phyloP scores from a whole-genome alignment of 2,888 invertebrate species.

The Chymomyza caudatula region DNA sequence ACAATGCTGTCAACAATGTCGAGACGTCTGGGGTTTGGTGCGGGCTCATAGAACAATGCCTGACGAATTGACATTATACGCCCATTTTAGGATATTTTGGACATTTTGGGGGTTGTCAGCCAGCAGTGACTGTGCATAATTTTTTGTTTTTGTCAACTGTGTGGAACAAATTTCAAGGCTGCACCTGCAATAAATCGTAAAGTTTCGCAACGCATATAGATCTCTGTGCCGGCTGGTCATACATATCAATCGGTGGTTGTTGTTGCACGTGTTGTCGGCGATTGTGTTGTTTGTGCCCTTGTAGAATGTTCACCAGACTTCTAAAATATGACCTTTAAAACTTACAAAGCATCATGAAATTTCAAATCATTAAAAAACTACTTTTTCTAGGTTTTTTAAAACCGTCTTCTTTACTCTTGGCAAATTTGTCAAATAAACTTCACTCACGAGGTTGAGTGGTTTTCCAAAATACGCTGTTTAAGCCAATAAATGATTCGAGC shows the following conservation, averaged over 20 bases:
- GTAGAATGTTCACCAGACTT: not conserved
- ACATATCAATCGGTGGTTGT: constrained; percentile 8
- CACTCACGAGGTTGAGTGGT: too few relatives aligned
- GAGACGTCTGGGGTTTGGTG: constrained; percentile 26
- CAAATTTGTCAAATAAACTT: too few relatives aligned
- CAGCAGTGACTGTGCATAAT: constrained; percentile 49
- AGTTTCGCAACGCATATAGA: constrained; percentile 30
- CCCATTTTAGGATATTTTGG: constrained; percentile 58
- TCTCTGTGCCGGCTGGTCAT: not conserved
- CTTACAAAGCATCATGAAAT: not conserved
- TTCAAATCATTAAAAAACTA: too few relatives aligned
- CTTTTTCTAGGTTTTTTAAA: too few relatives aligned
- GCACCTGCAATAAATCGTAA: constrained; percentile 75
- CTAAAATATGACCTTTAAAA: not conserved
- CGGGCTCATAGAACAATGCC: constrained; percentile 71
- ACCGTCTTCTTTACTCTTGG: too few relatives aligned
- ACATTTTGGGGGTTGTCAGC: constrained; percentile 46
- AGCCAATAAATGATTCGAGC: too few relatives aligned
- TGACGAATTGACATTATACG: constrained; percentile 77
- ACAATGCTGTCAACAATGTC: constrained; percentile 43
- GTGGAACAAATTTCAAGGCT: constrained; percentile 75
- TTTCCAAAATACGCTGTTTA: too few relatives aligned
- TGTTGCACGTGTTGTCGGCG: constrained; percentile 39
- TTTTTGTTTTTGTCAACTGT: constrained; percentile 76
- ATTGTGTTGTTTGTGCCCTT: not conserved